Evolutionary conservation across 2,888 invertebrate genomes (phyloP).

Genomic region (Nebria brevicollis): DNA sequence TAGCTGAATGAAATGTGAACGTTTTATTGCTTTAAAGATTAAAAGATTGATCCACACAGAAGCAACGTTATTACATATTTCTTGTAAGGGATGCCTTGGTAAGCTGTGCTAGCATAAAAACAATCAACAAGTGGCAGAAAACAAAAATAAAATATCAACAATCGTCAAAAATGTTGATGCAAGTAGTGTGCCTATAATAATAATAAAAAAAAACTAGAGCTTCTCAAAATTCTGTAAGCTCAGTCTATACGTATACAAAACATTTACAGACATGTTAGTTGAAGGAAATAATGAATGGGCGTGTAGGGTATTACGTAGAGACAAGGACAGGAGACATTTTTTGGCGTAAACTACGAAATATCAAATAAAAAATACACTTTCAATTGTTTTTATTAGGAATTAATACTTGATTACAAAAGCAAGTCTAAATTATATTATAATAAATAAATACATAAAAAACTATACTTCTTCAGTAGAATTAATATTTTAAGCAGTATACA

Average conservation of each 20-base stretch:
- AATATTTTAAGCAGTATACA: background rate
- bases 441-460: slow-evolving; percentile 1
- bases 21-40: background rate
- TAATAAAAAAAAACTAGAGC: background rate
- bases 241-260: background rate
- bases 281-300: slow-evolving; percentile 11
- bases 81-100: background rate
- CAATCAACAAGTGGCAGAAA: background rate
- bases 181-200: slow-evolving; percentile 36
- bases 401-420: slow-evolving; percentile 15
- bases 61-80: background rate
- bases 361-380: slow-evolving; percentile 30
- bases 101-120: background rate
- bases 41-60: background rate
- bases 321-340: background rate
- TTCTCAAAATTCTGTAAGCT: slow-evolving; percentile 2
- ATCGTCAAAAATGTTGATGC: slow-evolving; percentile 16
- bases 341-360: background rate
- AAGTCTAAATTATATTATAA: background rate
- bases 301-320: background rate
- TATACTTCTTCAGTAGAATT: background rate
- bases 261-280: slow-evolving; percentile 42
- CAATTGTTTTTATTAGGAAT: slow-evolving; percentile 14
- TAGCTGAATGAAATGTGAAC: background rate
- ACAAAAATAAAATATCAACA: background rate